Percentiles rank a stretch among this genome's conserved stretches.
Conservation (phyloP, 2,888 invertebrate species). For the Andrena marginata region DNA sequence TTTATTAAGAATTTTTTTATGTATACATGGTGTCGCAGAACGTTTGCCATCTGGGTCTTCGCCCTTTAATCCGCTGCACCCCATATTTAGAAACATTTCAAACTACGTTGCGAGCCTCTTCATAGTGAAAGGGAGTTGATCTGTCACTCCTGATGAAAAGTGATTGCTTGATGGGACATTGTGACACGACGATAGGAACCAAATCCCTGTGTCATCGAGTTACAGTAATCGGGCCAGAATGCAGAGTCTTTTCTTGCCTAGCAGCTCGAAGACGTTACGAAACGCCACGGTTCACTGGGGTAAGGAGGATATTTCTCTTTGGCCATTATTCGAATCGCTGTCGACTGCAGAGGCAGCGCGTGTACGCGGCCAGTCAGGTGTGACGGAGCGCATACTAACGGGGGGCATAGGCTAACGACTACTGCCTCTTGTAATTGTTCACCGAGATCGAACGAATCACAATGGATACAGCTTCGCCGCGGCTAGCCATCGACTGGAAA, state of each 20-base stretch:
- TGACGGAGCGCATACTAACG: constrained; percentile 83
- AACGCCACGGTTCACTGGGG: constrained; percentile 60
- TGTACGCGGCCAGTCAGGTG: constrained; percentile 79
- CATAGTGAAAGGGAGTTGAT: constrained; percentile 39
- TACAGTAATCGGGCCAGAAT: constrained; percentile 58
- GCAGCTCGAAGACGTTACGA: constrained; percentile 67
- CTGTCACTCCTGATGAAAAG: constrained; percentile 44
- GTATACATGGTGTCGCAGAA: too few species aligned
- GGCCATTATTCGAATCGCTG: constrained; percentile 62
- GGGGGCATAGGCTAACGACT: constrained; percentile 83
- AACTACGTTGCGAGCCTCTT: background rate
- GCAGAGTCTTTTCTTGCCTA: constrained; percentile 62
- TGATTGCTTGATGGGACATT: constrained; percentile 34
- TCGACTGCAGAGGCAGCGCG: constrained; percentile 61
- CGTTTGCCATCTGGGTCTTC: too few species aligned
- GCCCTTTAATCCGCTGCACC: too few species aligned
- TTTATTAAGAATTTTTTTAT: too few species aligned
- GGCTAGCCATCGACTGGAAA: constrained; percentile 16
- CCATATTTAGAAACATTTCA: background rate
- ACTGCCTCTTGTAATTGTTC: constrained; percentile 83
- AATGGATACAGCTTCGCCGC: constrained; percentile 56
- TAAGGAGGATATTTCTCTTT: constrained; percentile 66
- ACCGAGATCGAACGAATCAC: constrained; percentile 75
- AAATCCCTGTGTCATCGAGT: constrained; percentile 52
- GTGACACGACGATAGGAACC: constrained; percentile 42